phyloP scores from a whole-genome alignment of 2,113 vertebrate genomes.

The Protomyctophum bolini region DNA sequence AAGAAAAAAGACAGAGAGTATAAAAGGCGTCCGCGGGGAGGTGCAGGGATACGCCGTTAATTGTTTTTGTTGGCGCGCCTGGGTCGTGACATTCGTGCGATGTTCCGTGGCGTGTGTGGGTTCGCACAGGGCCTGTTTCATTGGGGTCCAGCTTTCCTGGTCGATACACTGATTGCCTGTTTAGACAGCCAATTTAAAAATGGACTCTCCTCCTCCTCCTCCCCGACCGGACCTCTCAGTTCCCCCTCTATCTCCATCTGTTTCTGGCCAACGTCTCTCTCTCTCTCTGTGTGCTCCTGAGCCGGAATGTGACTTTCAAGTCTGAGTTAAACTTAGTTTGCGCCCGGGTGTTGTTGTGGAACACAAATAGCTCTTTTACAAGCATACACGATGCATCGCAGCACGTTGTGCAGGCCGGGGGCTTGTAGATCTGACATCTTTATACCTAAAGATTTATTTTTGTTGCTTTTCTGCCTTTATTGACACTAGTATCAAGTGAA shows the following conservation, averaged over 20 bases:
- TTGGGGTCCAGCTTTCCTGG: slow-evolving; percentile 16
- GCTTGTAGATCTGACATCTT: no score
- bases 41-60: slow-evolving; percentile 35
- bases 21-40: slow-evolving; percentile 16
- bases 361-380: no score
- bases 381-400: no score
- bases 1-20: neutral
- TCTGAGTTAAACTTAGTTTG: no score
- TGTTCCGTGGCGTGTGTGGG: slow-evolving; percentile 26
- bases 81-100: slow-evolving; percentile 55
- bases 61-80: slow-evolving; percentile 56
- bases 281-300: no score
- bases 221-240: slow-evolving; percentile 30
- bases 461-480: no score
- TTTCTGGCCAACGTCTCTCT: slow-evolving; percentile 11
- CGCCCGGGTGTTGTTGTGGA: no score
- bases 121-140: neutral
- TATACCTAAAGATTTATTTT: no score
- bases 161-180: slow-evolving; percentile 45
- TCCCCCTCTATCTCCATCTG: slow-evolving; percentile 27
- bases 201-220: slow-evolving; percentile 30
- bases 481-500: no score
- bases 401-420: no score
- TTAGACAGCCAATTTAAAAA: slow-evolving; percentile 44
- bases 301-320: no score